These are phyloP conservation scores for Vulpes vulpes DNA, from an alignment of 2,113 vertebrate species.

Conservation along the genomic window DNA sequence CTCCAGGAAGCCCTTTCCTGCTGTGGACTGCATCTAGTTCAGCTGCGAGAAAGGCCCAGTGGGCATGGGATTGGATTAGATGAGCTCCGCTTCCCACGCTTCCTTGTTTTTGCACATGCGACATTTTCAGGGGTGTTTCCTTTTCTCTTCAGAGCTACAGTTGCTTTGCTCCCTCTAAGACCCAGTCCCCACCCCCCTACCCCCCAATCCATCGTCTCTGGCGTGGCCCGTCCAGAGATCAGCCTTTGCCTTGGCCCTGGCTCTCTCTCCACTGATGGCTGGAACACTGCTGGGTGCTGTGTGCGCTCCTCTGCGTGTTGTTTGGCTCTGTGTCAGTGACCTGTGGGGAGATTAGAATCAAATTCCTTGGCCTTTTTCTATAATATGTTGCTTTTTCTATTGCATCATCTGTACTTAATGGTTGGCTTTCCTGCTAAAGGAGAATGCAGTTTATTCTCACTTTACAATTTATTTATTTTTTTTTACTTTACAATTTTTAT, in stretches of 20 bases:
- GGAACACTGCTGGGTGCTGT: rapidly evolving
- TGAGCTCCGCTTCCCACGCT: rapidly evolving
- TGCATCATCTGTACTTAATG: neutral
- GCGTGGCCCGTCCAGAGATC: neutral
- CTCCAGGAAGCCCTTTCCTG: neutral
- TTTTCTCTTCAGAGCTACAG: neutral
- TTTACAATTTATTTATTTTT: neutral
- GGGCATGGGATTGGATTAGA: rapidly evolving
- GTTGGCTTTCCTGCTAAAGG: neutral
- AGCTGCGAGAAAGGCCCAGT: rapidly evolving
- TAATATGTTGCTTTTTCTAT: neutral
- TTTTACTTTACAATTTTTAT: neutral
- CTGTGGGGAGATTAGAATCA: rapidly evolving
- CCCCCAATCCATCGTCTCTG: neutral
- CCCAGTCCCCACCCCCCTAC: neutral
- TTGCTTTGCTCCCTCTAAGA: neutral
- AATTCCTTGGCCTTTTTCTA: neutral
- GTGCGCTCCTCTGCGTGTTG: rapidly evolving
- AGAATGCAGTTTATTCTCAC: neutral
- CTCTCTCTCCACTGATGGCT: neutral
- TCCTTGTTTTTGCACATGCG: rapidly evolving
- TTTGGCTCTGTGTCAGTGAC: neutral
- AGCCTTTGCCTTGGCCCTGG: neutral
- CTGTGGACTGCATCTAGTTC: neutral
- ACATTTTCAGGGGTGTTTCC: neutral